Percentiles rank a stretch among this genome's conserved stretches.
These are phyloP conservation scores for Diadromus collaris DNA, from an alignment of 2,888 invertebrate species.

Conservation along the genomic window DNA sequence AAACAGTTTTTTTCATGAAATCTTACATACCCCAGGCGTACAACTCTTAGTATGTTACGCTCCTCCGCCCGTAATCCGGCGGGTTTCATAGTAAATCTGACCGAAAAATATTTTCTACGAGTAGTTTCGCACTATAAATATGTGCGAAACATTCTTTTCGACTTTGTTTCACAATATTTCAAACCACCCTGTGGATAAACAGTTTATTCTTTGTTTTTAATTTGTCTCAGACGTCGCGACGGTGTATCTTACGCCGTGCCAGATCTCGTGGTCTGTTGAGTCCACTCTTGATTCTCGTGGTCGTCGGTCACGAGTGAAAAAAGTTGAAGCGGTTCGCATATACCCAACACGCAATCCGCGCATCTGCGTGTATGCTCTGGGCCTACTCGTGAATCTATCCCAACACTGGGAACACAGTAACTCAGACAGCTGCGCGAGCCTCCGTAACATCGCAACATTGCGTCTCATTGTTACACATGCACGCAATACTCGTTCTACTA, in stretches of 20 bases:
- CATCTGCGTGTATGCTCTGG: constrained; percentile 20
- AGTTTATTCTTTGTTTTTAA: not conserved
- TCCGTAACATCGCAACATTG: not conserved
- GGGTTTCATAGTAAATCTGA: too few relatives aligned
- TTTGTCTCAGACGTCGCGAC: constrained; percentile 14
- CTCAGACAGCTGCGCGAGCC: constrained; percentile 26
- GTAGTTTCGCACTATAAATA: too few relatives aligned
- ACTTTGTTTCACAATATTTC: not conserved
- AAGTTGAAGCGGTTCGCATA: constrained; percentile 30
- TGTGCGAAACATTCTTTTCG: too few relatives aligned
- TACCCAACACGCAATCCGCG: constrained; percentile 29
- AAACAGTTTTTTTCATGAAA: too few relatives aligned
- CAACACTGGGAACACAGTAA: constrained; percentile 47
- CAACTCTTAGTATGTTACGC: too few relatives aligned
- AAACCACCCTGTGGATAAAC: not conserved
- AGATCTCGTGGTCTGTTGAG: constrained; percentile 11
- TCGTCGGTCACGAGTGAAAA: constrained; percentile 2
- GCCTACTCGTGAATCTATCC: constrained; percentile 17
- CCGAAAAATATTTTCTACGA: too few relatives aligned
- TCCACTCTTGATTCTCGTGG: constrained; percentile 13
- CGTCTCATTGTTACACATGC: constrained; percentile 40
- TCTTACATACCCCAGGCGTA: too few relatives aligned
- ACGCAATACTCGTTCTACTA: constrained; percentile 40
- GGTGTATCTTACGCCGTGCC: constrained; percentile 15
- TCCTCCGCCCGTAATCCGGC: too few relatives aligned